A percentile compares a stretch with the other conserved stretches of the same genome.
These are phyloP conservation scores for Platygyra sinensis DNA, from an alignment of 64 coral and sea anemone genomes.

Conservation along the genomic window DNA sequence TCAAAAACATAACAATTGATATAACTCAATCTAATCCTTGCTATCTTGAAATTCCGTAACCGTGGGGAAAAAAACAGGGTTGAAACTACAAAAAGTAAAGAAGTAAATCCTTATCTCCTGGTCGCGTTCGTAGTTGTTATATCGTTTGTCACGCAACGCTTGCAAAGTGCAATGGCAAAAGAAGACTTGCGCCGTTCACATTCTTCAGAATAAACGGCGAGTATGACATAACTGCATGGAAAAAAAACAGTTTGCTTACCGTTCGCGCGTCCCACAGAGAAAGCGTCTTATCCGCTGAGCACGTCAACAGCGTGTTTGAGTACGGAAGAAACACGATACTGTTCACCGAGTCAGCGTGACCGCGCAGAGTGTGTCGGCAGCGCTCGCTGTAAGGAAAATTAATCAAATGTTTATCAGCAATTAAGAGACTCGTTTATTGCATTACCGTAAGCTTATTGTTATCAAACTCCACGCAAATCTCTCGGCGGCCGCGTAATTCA, in stretches of 20 bases:
- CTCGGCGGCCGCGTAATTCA: no score
- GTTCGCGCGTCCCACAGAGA: constrained; percentile 98
- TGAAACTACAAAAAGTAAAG: no score
- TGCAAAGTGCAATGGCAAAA: no score
- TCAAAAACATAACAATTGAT: no score
- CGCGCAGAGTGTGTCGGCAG: constrained; percentile 93
- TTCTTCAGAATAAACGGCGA: not conserved
- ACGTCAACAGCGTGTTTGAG: constrained; percentile 90
- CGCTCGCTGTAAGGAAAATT: constrained; percentile 65
- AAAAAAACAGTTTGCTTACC: constrained; percentile 11
- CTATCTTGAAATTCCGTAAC: no score
- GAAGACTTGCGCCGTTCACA: not conserved
- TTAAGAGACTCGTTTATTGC: not conserved
- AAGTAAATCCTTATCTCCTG: no score
- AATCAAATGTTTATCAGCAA: not conserved
- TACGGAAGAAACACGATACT: constrained; percentile 93
- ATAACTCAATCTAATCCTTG: no score
- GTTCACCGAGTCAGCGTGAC: constrained; percentile 98
- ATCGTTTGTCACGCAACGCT: no score
- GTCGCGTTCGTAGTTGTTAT: no score
- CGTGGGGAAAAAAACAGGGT: no score
- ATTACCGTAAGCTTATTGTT: no score
- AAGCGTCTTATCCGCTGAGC: constrained; percentile 97
- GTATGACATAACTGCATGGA: not conserved
- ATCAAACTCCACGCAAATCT: no score